Conservation (phyloP, 2,113 vertebrate genomes). For the Galeopterus variegatus region DNA sequence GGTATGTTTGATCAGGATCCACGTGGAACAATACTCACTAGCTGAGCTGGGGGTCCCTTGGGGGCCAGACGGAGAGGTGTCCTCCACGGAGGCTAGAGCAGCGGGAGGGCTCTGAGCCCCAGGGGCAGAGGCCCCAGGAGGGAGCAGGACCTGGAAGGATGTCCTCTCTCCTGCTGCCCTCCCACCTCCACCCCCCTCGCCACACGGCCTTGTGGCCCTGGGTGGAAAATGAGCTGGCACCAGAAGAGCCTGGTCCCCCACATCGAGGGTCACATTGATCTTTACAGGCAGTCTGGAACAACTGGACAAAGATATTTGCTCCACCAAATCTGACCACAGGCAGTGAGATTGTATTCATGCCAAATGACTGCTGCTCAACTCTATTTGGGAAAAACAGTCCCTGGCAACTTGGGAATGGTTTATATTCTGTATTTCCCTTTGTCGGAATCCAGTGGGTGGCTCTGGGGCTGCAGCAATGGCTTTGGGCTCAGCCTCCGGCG, state of each 20-base stretch:
- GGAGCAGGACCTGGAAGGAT: not conserved
- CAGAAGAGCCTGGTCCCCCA: too few relatives aligned
- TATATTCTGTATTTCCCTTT: accelerated
- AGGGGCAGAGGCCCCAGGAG: not conserved
- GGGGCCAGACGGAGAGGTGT: too few relatives aligned
- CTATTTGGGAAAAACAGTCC: not conserved
- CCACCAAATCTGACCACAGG: not conserved
- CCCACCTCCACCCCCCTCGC: not conserved
- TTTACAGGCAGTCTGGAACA: accelerated
- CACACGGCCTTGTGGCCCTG: accelerated
- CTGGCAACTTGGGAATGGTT: accelerated
- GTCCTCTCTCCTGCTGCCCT: not conserved
- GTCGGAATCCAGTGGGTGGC: accelerated
- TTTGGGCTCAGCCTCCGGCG: accelerated
- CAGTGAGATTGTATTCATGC: accelerated
- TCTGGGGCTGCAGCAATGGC: not conserved
- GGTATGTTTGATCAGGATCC: not conserved
- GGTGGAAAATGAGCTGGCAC: not conserved
- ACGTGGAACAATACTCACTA: accelerated
- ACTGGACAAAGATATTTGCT: accelerated
- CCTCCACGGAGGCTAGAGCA: not conserved
- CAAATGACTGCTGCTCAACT: accelerated
- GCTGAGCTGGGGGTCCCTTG: accelerated
- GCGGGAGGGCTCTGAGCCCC: not conserved
- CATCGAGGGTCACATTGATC: accelerated